These are phyloP conservation scores for Scartelaos histophorus DNA, from an alignment of 2,113 vertebrate genomes.

Conservation along the genomic window DNA sequence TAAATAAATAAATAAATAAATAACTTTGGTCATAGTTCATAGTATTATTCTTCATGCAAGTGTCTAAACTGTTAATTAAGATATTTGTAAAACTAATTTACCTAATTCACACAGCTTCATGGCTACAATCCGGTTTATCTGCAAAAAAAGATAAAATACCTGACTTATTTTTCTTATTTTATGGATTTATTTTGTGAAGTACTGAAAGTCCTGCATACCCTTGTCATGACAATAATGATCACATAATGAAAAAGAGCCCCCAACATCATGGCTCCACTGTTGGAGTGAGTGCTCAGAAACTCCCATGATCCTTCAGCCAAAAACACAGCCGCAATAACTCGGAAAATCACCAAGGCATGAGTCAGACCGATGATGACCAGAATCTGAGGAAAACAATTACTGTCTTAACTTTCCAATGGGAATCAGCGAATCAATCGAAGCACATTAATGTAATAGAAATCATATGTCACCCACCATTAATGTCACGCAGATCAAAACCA, in stretches of 20 bases:
- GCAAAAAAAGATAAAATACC: constrained; percentile 29
- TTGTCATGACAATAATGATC: constrained; percentile 88
- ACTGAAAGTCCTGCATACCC: constrained; percentile 51
- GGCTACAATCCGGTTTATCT: constrained; percentile 86
- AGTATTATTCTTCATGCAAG: background rate
- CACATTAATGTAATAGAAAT: background rate
- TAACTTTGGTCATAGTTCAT: too few species aligned
- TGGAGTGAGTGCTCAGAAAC: constrained; percentile 75
- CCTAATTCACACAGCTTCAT: constrained; percentile 85
- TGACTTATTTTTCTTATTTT: background rate
- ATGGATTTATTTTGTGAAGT: background rate
- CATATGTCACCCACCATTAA: constrained; percentile 77
- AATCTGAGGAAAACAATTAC: constrained; percentile 77
- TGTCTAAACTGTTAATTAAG: background rate
- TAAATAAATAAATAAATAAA: too few species aligned
- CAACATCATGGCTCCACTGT: constrained; percentile 74
- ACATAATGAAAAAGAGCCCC: constrained; percentile 89
- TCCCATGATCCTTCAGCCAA: constrained; percentile 62
- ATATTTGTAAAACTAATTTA: constrained; percentile 51
- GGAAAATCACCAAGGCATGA: constrained; percentile 85
- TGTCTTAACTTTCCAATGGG: background rate
- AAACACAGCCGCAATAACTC: constrained; percentile 76
- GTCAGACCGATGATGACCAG: constrained; percentile 85
- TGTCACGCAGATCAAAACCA: constrained; percentile 81
- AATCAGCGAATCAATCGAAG: background rate